phyloP scores from a whole-genome alignment of 2,797 vertebrate species.

The Melanitta fusca region DNA sequence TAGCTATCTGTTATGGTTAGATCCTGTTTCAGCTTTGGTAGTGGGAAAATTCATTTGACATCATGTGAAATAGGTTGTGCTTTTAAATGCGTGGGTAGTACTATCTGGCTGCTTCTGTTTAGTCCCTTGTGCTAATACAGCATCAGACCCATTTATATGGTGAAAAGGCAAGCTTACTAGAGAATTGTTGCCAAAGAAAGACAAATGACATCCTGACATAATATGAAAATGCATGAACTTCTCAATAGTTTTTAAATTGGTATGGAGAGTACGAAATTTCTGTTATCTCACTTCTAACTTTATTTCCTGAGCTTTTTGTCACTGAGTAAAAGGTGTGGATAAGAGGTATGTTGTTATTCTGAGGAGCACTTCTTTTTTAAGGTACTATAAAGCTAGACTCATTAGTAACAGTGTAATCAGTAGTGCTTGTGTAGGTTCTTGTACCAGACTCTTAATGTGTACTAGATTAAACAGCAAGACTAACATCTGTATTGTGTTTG shows the following conservation, averaged over 20 bases:
- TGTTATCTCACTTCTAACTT: neutral
- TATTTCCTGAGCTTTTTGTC: neutral
- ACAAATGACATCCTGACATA: neutral
- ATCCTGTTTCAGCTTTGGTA: neutral
- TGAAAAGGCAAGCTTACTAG: neutral
- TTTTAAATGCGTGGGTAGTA: slow-evolving; percentile 13
- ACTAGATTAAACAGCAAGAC: neutral
- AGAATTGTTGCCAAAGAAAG: slow-evolving; percentile 17
- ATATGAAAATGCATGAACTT: slow-evolving; percentile 44
- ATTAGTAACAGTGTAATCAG: neutral
- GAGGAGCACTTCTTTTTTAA: neutral
- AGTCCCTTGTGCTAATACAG: neutral
- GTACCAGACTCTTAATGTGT: neutral
- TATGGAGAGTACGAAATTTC: neutral
- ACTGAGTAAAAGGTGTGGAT: neutral
- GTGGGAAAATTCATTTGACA: slow-evolving; percentile 25
- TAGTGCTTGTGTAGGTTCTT: neutral
- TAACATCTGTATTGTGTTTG: neutral
- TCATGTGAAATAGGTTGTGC: neutral
- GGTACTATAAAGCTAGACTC: neutral
- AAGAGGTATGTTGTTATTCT: neutral
- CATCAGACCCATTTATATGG: slow-evolving; percentile 17
- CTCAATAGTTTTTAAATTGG: slow-evolving; percentile 23
- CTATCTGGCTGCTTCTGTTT: neutral
- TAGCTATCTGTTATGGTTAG: neutral